Evolutionary conservation across 2,113 vertebrate species (phyloP), one percentile per base, ranked within the genome.

Genomic region (Chamaea fasciata): DNA sequence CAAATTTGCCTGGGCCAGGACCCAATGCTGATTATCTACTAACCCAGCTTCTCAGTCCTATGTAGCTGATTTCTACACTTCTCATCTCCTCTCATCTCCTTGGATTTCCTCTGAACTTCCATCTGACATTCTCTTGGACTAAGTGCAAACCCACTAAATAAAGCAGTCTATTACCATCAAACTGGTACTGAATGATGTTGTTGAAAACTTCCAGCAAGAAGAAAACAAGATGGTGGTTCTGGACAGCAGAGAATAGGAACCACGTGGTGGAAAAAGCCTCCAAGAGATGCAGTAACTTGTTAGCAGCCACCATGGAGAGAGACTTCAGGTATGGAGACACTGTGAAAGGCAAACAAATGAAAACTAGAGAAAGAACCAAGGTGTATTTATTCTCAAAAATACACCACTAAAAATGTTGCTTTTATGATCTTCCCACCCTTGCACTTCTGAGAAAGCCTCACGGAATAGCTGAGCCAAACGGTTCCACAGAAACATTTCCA

Each of bases 151-250:
- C n/a, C 44, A 95, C 21, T n/a, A 79, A 76, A 83, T 9, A 68
- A 22, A 92, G 52, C n/a, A 50, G 56, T 11, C 41, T 84, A 97
- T 98, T 96, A 99, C 99, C 99, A 46, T 99, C 99, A 97, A 99
- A 99, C 96, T 99, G 99, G 96, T 99, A 99, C 98, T 99, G 99
- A 94, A 99, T 99, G 59, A 99, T 99, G 89, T 99, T 99, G 97
- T 99, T 99, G 97, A 99, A 99, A 89, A 99, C 99, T 94, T 99
- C 99, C 9, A 99, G 98, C 56, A 99, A 98, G 96, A 99, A 99
- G 97, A 99, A 99, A 73, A 99, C 98, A 8, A 99, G 98, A 88
- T 99, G 99, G 91, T 99, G 99, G 96, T 99, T 99, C 98, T 99
- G 99, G 50, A 98, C 95, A 7, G 98, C 96, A 1, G 99, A 99